phyloP scores from a whole-genome alignment of 2,797 vertebrate genomes.

The Garrulus glandarius region DNA sequence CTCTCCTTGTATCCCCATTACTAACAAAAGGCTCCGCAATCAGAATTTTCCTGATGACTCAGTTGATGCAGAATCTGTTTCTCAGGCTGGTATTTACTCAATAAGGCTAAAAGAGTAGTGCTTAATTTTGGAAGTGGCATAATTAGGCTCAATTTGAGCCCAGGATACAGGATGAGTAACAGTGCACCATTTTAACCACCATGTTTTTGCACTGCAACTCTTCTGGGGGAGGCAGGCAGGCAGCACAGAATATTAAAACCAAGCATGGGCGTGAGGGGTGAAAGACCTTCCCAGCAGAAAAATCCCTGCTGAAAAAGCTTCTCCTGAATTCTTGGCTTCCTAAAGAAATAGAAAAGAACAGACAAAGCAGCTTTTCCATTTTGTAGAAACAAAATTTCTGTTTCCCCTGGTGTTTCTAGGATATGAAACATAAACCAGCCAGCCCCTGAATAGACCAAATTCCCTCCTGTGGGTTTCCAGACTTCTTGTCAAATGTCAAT shows the following conservation, averaged over 20 bases:
- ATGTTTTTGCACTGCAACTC: neutral
- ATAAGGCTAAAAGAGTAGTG: conserved; percentile 22
- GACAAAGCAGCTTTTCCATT: neutral
- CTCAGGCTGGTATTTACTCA: neutral
- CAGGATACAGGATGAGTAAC: conserved; percentile 32
- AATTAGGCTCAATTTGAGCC: neutral
- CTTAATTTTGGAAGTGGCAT: conserved; percentile 46
- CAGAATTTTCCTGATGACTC: conserved; percentile 46
- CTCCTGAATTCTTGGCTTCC: neutral
- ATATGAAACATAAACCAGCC: neutral
- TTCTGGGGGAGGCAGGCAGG: neutral
- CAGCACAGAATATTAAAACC: neutral
- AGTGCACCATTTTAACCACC: neutral
- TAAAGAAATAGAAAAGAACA: neutral
- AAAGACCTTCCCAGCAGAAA: neutral
- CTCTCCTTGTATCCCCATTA: neutral
- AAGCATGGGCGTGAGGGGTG: neutral
- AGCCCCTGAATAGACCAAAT: neutral
- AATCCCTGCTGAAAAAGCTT: neutral
- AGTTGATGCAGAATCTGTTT: conserved; percentile 10
- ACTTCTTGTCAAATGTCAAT: neutral
- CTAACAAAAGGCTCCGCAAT: neutral
- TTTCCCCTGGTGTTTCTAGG: neutral
- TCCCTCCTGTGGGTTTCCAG: neutral
- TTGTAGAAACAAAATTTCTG: neutral